Percentiles rank a stretch among this genome's conserved stretches.
Conservation (phyloP, 2,113 vertebrate genomes). For the Rhadina sibilatrix region DNA sequence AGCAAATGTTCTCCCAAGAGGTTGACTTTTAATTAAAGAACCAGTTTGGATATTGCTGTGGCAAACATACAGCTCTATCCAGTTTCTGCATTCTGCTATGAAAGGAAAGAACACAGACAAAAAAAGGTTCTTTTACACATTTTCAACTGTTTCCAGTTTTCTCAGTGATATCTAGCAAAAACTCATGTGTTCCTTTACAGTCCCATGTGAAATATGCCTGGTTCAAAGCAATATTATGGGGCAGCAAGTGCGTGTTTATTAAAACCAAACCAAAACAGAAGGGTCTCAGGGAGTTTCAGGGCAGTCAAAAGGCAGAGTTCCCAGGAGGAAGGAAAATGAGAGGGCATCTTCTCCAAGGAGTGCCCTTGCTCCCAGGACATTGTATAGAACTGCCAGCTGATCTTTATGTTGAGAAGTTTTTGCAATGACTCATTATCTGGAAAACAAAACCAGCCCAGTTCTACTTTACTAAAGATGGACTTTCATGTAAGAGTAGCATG, state of each 20-base stretch:
- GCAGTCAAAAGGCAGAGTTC: not conserved
- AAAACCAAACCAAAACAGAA: not conserved
- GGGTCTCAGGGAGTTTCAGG: not conserved
- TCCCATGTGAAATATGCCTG: not conserved
- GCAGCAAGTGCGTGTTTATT: not conserved
- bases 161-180: not conserved
- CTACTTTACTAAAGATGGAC: not conserved
- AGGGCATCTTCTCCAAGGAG: not conserved
- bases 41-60: slow-evolving; percentile 30
- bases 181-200: not conserved
- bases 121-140: not conserved
- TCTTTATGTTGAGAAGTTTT: slow-evolving; percentile 9
- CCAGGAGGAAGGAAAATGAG: not conserved
- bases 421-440: slow-evolving; percentile 8
- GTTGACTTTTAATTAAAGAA: slow-evolving; percentile 43
- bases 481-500: not conserved
- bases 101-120: not conserved
- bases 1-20: slow-evolving; percentile 3
- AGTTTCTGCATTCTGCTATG: not conserved
- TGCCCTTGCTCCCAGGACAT: not conserved
- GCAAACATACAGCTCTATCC: not conserved
- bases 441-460: not conserved
- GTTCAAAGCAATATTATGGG: not conserved
- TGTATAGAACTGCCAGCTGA: not conserved
- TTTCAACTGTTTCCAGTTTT: not conserved